Base-by-base conservation (phyloP, 2,888 invertebrate genomes). In the Leucozona laternaria region DNA sequence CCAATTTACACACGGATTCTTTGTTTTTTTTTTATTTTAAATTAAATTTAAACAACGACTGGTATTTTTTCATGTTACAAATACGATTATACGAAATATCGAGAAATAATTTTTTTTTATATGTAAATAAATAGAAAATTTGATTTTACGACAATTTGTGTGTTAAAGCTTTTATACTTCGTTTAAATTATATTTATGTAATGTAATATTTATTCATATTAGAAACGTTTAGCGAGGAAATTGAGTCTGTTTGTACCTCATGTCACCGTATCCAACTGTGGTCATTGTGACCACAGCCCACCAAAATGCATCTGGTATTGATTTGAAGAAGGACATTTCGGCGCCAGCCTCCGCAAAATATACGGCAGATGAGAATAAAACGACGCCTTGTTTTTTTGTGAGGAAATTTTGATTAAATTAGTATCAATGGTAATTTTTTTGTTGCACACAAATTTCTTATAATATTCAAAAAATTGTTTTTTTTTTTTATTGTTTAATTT, bases 301-400 rank as follows among this genome's bases (percentile, higher is more conserved):
- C 99, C 99, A 99, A 96, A 99, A 99, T 95, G 98, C 99, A 95
- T 98, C 98, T 93, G 99, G 99, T 96, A 99, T 99, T 94, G 98
- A 98, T 95, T 98, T 98, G 97, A 99, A 99, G 97, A 98, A 98
- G 93, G 99, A 98, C 95, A 97, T 97, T 95, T 98, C 98, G 94
- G 98, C 97, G 95, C 99, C 99, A 94, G 98, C 98, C 95, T 99
- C 99, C 94, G 99, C 99, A 95, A 99, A 99, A 96, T 99, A 99
- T 94, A 99, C 99, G 94, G 99, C 99, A 95, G 98, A 98, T 94
- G 98, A 98, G 96, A 99, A 99, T 95, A 99, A 97, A 95, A 99
- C 98, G 95, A 99, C 99, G 96, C 99, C 98, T 98, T 96, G 94
- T 70, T 82, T 75, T 75, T 66, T 22, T 79, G 58, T 79, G 86